Conservation (phyloP, 2,888 invertebrate species). For the Dichetophora obliterata region DNA sequence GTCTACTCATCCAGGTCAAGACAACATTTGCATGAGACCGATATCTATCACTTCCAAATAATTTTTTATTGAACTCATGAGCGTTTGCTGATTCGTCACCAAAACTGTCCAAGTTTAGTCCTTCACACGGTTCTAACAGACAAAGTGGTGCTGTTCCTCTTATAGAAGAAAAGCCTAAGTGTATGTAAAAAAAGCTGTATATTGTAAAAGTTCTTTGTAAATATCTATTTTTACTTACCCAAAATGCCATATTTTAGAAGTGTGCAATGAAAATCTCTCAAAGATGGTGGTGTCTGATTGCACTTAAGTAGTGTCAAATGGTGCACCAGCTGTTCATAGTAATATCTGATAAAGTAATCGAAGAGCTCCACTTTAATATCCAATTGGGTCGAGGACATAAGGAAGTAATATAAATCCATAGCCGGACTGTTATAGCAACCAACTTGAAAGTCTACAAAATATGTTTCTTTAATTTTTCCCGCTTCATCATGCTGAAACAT, state of each 20-base stretch:
- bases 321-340: constrained; percentile 56
- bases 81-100: constrained; percentile 13
- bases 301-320: constrained; percentile 57
- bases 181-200: not conserved
- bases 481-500: constrained; percentile 55
- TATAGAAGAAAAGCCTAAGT: constrained; percentile 39
- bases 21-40: constrained; percentile 25
- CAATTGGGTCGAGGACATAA: constrained; percentile 57
- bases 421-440: constrained; percentile 55
- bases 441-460: constrained; percentile 58
- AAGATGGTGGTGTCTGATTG: constrained; percentile 51
- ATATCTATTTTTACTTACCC: constrained; percentile 51
- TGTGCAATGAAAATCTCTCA: constrained; percentile 57
- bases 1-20: constrained; percentile 32
- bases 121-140: constrained; percentile 21
- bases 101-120: constrained; percentile 20
- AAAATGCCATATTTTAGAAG: constrained; percentile 57
- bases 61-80: constrained; percentile 4
- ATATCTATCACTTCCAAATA: constrained; percentile 29
- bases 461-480: constrained; percentile 50
- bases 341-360: constrained; percentile 59
- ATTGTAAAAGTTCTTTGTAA: constrained; percentile 9
- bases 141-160: constrained; percentile 14
- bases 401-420: constrained; percentile 57
- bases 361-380: constrained; percentile 60